These are phyloP conservation scores for Hirundo rustica DNA, from an alignment of 2,797 vertebrate species.

Conservation along the genomic window DNA sequence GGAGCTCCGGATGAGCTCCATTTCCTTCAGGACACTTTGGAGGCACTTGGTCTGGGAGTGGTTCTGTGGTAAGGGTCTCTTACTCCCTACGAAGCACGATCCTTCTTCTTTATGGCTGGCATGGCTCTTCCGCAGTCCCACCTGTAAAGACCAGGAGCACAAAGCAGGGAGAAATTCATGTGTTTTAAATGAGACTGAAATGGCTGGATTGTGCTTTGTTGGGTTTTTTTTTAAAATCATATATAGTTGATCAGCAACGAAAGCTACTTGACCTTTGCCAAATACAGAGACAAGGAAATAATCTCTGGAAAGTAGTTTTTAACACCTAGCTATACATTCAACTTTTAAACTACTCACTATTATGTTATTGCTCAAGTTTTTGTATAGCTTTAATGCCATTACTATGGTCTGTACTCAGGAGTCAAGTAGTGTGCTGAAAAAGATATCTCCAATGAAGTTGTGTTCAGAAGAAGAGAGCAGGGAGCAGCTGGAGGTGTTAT, in stretches of 20 bases:
- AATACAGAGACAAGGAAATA: not conserved
- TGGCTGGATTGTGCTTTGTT: not conserved
- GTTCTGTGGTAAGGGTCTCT: conserved; percentile 7
- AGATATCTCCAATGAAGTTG: not conserved
- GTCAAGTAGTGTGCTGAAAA: not conserved
- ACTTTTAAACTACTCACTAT: not conserved
- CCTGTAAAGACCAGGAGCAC: conserved; percentile 71
- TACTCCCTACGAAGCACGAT: conserved; percentile 72
- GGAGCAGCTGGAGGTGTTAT: not conserved
- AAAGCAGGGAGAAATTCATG: not conserved
- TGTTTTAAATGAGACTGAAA: not conserved
- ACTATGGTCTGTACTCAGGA: not conserved
- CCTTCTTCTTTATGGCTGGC: conserved; percentile 79
- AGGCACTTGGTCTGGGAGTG: conserved; percentile 68
- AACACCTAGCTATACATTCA: not conserved
- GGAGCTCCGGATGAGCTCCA: conserved; percentile 80
- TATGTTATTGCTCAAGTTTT: not conserved
- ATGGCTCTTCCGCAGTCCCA: conserved; percentile 90
- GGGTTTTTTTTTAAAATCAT: not conserved
- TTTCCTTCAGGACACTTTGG: conserved; percentile 80
- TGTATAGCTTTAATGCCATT: not conserved
- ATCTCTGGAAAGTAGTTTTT: not conserved
- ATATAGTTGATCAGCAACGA: not conserved
- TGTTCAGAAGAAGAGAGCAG: not conserved
- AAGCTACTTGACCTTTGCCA: not conserved